A percentile compares a stretch with the other conserved stretches of the same genome.
These are phyloP conservation scores for Epinephelus cyanopodus DNA, from an alignment of 2,113 vertebrate species.

Conservation along the genomic window DNA sequence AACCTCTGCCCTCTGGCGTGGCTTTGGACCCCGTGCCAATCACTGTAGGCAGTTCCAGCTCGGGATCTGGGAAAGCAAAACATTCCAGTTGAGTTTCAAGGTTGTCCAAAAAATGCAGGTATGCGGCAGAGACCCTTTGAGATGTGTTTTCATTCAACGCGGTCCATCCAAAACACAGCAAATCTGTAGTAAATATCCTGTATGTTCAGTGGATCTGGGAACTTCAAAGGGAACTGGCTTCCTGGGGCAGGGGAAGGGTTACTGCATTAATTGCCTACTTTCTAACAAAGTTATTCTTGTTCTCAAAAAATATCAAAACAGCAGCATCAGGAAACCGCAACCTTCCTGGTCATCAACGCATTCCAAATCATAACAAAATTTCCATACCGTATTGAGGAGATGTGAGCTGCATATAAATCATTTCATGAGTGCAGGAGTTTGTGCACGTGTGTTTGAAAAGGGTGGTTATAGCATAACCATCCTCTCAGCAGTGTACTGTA, in stretches of 20 bases:
- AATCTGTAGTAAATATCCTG: slow-evolving; percentile 80
- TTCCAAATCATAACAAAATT: slow-evolving; percentile 56
- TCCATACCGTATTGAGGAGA: slow-evolving; percentile 32
- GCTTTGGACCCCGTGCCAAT: slow-evolving; percentile 50
- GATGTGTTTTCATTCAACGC: slow-evolving; percentile 74
- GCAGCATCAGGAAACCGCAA: slow-evolving; percentile 65
- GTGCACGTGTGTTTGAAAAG: slow-evolving; percentile 31
- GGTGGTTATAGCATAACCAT: neutral
- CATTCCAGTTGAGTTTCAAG: slow-evolving; percentile 69
- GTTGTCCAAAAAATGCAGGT: slow-evolving; percentile 75
- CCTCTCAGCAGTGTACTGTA: slow-evolving; percentile 31
- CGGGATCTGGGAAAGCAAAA: slow-evolving; percentile 71
- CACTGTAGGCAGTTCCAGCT: slow-evolving; percentile 54
- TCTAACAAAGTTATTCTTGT: slow-evolving; percentile 76
- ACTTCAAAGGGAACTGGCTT: slow-evolving; percentile 76
- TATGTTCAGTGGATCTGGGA: slow-evolving; percentile 60
- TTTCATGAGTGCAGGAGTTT: slow-evolving; percentile 21
- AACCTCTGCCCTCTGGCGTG: slow-evolving; percentile 52
- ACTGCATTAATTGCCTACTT: slow-evolving; percentile 62
- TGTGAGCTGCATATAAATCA: slow-evolving; percentile 39
- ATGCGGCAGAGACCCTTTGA: slow-evolving; percentile 68
- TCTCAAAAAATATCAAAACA: slow-evolving; percentile 63
- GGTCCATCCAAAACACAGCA: slow-evolving; percentile 66
- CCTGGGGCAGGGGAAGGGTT: slow-evolving; percentile 56
- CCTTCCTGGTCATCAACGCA: slow-evolving; percentile 46